Evolutionary conservation across 2,888 invertebrate species (phyloP).

Genomic region (Geophilus truncorum): DNA sequence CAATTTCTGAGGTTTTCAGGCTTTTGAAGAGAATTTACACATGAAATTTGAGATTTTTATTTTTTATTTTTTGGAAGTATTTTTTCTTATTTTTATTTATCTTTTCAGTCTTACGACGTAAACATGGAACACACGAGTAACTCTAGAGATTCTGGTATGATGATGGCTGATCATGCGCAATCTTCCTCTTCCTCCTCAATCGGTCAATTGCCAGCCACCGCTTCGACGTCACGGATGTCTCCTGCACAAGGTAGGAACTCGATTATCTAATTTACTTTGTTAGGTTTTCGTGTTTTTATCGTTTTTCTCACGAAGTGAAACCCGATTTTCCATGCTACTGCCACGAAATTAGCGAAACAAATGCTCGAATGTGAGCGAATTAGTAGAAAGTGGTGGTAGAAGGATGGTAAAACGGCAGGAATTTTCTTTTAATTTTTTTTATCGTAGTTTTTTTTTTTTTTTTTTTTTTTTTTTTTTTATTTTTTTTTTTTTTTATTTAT

Average conservation of each 20-base stretch:
- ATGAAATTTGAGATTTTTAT: not conserved
- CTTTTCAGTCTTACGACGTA: constrained; percentile 1
- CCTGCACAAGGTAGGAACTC: constrained; percentile 34
- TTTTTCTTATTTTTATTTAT: not conserved
- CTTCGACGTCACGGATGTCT: constrained; percentile 35
- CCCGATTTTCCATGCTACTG: not conserved
- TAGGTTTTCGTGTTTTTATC: not conserved
- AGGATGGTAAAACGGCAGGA: not conserved
- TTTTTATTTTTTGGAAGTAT: not conserved
- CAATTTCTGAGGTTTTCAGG: too few species aligned
- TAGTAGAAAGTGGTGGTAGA: not conserved
- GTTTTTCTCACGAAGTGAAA: not conserved
- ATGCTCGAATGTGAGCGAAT: too few species aligned
- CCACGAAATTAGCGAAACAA: not conserved
- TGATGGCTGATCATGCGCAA: constrained; percentile 32
- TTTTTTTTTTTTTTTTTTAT: not conserved
- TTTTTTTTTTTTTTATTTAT: not conserved
- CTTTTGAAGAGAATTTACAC: too few species aligned
- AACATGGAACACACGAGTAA: constrained; percentile 30
- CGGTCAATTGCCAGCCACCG: constrained; percentile 32
- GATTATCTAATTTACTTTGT: not conserved
- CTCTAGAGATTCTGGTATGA: constrained; percentile 32
- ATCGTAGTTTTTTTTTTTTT: not conserved
- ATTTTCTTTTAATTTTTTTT: not conserved
- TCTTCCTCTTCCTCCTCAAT: constrained; percentile 32